These are phyloP conservation scores for Ichneumoninae sp. DNA, from an alignment of 2,888 invertebrate genomes.

Conservation along the genomic window DNA sequence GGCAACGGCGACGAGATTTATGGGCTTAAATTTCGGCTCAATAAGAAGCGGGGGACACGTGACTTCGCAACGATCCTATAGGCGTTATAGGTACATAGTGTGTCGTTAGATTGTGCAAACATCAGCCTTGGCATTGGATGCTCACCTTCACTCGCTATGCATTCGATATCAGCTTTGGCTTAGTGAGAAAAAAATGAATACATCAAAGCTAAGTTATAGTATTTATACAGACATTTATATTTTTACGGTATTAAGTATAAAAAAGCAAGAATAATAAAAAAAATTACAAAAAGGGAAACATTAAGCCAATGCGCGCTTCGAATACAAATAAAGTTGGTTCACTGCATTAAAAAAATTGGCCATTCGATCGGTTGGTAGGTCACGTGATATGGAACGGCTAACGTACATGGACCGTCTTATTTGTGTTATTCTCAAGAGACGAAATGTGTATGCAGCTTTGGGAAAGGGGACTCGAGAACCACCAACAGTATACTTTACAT, in stretches of 20 bases:
- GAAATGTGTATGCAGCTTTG: background rate
- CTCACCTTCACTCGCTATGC: background rate
- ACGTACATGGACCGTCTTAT: background rate
- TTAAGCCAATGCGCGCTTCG: background rate
- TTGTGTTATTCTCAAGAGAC: background rate
- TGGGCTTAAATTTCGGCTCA: slow-evolving; percentile 78
- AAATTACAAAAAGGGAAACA: background rate
- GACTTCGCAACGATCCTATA: slow-evolving; percentile 49
- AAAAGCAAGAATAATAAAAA: background rate
- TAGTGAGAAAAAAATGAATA: background rate
- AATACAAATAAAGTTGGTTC: background rate
- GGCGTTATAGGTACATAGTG: background rate
- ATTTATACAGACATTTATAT: background rate
- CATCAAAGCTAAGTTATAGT: background rate
- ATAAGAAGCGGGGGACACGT: slow-evolving; percentile 68
- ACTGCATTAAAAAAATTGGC: background rate
- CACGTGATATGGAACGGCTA: background rate
- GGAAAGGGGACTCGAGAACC: slow-evolving; percentile 9
- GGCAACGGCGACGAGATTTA: slow-evolving; percentile 77
- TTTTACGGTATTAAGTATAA: background rate
- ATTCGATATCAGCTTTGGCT: background rate
- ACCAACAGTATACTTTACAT: background rate
- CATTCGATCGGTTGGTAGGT: background rate
- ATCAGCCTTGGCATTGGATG: background rate
- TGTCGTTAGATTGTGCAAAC: background rate